A percentile compares a stretch with the other conserved stretches of the same genome.
Conservation (phyloP, 2,888 invertebrate genomes). For the Caenorhabditis parvicauda region DNA sequence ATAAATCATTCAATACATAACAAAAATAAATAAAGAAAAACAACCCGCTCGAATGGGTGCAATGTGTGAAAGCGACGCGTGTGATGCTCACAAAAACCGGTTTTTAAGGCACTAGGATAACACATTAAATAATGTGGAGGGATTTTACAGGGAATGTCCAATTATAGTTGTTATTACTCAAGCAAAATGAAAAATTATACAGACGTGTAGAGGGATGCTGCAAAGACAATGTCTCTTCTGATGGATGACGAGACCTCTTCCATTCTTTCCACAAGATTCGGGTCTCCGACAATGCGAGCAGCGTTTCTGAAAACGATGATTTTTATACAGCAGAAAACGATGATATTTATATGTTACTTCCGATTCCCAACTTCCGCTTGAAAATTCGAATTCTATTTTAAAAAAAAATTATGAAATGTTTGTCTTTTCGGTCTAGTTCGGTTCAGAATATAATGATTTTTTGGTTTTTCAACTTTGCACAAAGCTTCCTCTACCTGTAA, state of each 20-base stretch:
- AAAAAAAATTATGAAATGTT: background rate
- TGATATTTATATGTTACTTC: constrained; percentile 62
- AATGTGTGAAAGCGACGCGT: too few species aligned
- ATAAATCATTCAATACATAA: too few species aligned
- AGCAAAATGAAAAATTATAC: constrained; percentile 10
- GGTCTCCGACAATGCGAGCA: constrained; percentile 87
- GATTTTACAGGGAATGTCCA: too few species aligned
- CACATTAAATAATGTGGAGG: too few species aligned
- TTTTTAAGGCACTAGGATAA: too few species aligned
- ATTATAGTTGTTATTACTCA: too few species aligned
- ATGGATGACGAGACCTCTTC: constrained; percentile 82
- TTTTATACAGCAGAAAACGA: constrained; percentile 76
- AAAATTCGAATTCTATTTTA: background rate
- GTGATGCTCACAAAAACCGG: too few species aligned
- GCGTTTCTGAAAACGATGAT: constrained; percentile 72
- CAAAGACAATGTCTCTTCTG: constrained; percentile 95
- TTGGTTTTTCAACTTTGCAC: too few species aligned
- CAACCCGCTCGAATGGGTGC: too few species aligned
- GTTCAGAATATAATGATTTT: too few species aligned
- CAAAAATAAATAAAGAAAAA: too few species aligned
- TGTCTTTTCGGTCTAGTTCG: background rate
- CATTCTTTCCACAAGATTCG: constrained; percentile 87
- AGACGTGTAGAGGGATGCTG: constrained; percentile 85
- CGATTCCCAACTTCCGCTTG: background rate
- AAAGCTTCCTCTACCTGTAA: too few species aligned